These are phyloP conservation scores for Rhabditophanes sp. DNA, from an alignment of 2,888 invertebrate genomes.

Conservation along the genomic window DNA sequence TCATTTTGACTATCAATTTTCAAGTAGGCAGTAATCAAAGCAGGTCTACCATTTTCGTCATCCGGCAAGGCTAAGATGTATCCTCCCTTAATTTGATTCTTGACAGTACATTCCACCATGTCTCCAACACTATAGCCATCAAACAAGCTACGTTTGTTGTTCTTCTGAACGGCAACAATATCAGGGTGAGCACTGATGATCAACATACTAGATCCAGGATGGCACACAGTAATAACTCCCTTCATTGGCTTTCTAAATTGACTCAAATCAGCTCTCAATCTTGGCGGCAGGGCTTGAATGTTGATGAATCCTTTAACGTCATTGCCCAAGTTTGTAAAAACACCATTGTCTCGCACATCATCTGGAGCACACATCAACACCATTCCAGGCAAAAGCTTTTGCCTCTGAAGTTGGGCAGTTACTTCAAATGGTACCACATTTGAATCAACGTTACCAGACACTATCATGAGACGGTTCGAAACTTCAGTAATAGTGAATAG, in stretches of 20 bases:
- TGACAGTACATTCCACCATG: constrained; percentile 19
- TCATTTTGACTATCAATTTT: constrained; percentile 6
- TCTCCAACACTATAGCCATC: constrained; percentile 22
- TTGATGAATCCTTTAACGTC: constrained; percentile 28
- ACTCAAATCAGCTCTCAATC: constrained; percentile 26
- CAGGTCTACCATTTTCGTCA: constrained; percentile 9
- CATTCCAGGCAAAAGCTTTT: constrained; percentile 37
- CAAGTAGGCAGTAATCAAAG: constrained; percentile 13
- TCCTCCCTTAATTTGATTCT: constrained; percentile 15
- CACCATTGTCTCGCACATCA: constrained; percentile 16
- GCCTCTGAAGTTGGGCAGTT: constrained; percentile 15
- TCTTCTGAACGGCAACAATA: constrained; percentile 28
- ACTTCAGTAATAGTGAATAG: constrained; percentile 15
- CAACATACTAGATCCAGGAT: constrained; percentile 30
- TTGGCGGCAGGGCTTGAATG: constrained; percentile 28
- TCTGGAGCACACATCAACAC: constrained; percentile 29
- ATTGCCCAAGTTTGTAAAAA: constrained; percentile 28
- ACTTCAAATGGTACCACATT: constrained; percentile 23
- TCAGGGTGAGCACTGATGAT: constrained; percentile 38
- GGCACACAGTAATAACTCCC: constrained; percentile 25
- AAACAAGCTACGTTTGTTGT: constrained; percentile 24
- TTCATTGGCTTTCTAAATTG: constrained; percentile 24
- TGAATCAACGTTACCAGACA: constrained; percentile 9
- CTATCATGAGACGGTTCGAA: constrained; percentile 11
- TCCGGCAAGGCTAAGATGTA: constrained; percentile 20